These are phyloP conservation scores for Alcedo quadribrachys DNA, from an alignment of 2,797 vertebrate genomes.

Conservation along the genomic window DNA sequence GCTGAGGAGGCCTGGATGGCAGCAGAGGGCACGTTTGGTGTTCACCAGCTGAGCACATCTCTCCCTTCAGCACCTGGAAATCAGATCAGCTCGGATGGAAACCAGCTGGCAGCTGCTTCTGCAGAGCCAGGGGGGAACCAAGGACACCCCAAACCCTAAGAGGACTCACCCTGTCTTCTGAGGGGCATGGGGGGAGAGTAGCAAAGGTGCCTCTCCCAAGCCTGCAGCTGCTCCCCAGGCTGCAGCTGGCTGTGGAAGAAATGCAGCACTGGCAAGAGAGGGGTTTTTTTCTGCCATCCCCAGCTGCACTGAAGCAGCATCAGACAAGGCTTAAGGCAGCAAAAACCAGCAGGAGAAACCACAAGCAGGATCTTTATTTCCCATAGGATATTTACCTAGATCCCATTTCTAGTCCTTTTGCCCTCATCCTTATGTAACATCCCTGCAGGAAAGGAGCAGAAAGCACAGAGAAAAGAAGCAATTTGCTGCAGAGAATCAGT, in stretches of 20 bases:
- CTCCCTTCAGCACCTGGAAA: not conserved
- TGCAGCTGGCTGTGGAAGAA: not conserved
- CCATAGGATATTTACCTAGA: slow-evolving; percentile 39
- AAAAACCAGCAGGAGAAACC: slow-evolving; percentile 7
- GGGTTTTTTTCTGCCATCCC: not conserved
- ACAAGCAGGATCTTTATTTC: slow-evolving; percentile 35
- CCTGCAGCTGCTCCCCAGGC: not conserved
- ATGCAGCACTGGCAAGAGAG: not conserved
- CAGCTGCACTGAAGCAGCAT: not conserved
- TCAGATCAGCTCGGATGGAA: not conserved
- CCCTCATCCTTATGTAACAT: slow-evolving; percentile 33
- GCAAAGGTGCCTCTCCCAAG: not conserved
- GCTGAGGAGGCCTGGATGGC: not conserved
- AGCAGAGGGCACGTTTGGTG: rapidly evolving
- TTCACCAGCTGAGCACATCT: not conserved
- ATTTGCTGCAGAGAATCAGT: slow-evolving; percentile 15
- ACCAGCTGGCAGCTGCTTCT: not conserved
- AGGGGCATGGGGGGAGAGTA: rapidly evolving
- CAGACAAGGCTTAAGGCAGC: not conserved
- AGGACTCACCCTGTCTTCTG: rapidly evolving
- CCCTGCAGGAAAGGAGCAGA: not conserved
- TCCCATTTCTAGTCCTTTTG: slow-evolving; percentile 27
- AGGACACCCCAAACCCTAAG: not conserved
- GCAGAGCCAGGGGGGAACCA: not conserved
- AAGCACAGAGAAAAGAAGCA: slow-evolving; percentile 16